phyloP scores from a whole-genome alignment of 2,113 vertebrate species.

The human (Homo sapiens) region GRCh38 chr7:150261501-150262000 shows the following conservation, averaged over 20 bases:
- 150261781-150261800: neutral
- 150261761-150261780: neutral
- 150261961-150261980: neutral
- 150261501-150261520: no score
- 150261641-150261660: no score
- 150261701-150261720: no score
- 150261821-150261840: fast-evolving
- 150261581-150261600: no score
- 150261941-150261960: neutral
- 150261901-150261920: neutral
- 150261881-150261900: neutral
- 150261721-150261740: neutral
- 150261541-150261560: no score
- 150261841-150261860: neutral
- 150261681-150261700: no score
- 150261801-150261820: neutral
- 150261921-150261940: neutral
- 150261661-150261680: no score
- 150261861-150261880: neutral
- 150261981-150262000: neutral
- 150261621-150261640: no score
- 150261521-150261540: no score
- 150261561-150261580: no score
- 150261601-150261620: no score
- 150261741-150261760: neutral